A percentile compares a stretch with the other conserved stretches of the same genome.
Conservation (phyloP, 2,888 invertebrate genomes). For the Stenurella melanura region DNA sequence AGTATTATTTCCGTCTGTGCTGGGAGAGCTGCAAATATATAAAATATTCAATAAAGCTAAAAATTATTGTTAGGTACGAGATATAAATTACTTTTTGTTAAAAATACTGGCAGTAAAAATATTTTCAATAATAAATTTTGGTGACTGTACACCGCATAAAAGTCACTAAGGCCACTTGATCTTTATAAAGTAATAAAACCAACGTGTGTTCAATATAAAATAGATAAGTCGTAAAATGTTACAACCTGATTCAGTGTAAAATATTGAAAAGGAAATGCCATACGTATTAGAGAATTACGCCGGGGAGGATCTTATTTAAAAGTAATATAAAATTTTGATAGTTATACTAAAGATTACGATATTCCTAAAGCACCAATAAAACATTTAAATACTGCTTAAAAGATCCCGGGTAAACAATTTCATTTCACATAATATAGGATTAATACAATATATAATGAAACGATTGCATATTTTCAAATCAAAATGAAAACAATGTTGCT, state of each 20-base stretch:
- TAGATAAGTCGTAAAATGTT: conserved; percentile 63
- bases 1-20: background rate
- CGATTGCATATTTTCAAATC: no score
- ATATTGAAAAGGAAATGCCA: conserved; percentile 55
- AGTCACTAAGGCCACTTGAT: conserved; percentile 62
- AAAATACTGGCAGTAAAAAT: conserved; percentile 21
- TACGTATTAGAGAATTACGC: conserved; percentile 50
- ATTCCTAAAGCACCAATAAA: conserved; percentile 6
- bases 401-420: conserved; percentile 3
- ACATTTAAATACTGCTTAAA: conserved; percentile 21
- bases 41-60: background rate
- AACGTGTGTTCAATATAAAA: conserved; percentile 63
- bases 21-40: background rate
- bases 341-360: conserved; percentile 14
- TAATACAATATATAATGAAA: background rate
- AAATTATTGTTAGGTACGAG: conserved; percentile 5
- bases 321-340: conserved; percentile 26
- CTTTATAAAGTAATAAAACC: conserved; percentile 65
- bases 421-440: background rate
- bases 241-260: conserved; percentile 56
- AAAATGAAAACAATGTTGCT: no score
- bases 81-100: conserved; percentile 16
- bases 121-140: conserved; percentile 52
- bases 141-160: conserved; percentile 60
- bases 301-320: conserved; percentile 16